Conservation (phyloP, 2,888 invertebrate species). For the Drosophila kanekoi region DNA sequence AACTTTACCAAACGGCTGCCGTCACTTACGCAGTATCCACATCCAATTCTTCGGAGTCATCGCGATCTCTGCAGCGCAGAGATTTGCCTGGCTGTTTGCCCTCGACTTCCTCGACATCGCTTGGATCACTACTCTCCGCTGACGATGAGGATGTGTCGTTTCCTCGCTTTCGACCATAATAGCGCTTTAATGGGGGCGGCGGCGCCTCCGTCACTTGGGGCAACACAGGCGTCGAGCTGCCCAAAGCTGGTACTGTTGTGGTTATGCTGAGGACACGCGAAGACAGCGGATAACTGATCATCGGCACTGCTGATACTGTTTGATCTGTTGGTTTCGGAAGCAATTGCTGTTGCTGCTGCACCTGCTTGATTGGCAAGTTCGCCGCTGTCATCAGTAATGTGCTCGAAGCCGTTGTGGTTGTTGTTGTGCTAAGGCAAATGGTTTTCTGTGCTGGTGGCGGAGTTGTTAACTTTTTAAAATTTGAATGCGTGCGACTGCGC, state of each 20-base stretch:
- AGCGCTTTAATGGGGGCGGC: slow-evolving; percentile 86
- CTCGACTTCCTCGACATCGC: slow-evolving; percentile 66
- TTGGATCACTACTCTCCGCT: slow-evolving; percentile 63
- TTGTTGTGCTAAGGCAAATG: slow-evolving; percentile 57
- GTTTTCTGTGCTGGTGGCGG: slow-evolving; percentile 31
- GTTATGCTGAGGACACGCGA: slow-evolving; percentile 51
- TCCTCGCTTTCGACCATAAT: slow-evolving; percentile 87
- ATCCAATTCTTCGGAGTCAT: slow-evolving; percentile 82
- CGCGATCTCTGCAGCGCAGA: slow-evolving; percentile 67
- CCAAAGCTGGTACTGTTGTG: slow-evolving; percentile 33
- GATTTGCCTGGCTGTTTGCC: slow-evolving; percentile 40
- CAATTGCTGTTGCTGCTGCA: slow-evolving; percentile 37
- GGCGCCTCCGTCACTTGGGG: slow-evolving; percentile 80
- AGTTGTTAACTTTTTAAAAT: slow-evolving; percentile 34
- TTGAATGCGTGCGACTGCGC: slow-evolving; percentile 20
- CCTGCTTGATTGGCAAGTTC: slow-evolving; percentile 25
- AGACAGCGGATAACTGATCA: slow-evolving; percentile 75
- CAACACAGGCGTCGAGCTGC: slow-evolving; percentile 32
- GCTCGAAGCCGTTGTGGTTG: slow-evolving; percentile 62
- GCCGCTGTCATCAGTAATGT: slow-evolving; percentile 46
- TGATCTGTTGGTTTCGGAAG: slow-evolving; percentile 13
- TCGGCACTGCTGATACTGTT: slow-evolving; percentile 44
- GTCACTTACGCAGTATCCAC: slow-evolving; percentile 83
- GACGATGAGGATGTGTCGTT: slow-evolving; percentile 86
- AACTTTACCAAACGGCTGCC: slow-evolving; percentile 76